Base-by-base conservation (phyloP, 2,888 invertebrate species). In the Chrysolina oricalcia region DNA sequence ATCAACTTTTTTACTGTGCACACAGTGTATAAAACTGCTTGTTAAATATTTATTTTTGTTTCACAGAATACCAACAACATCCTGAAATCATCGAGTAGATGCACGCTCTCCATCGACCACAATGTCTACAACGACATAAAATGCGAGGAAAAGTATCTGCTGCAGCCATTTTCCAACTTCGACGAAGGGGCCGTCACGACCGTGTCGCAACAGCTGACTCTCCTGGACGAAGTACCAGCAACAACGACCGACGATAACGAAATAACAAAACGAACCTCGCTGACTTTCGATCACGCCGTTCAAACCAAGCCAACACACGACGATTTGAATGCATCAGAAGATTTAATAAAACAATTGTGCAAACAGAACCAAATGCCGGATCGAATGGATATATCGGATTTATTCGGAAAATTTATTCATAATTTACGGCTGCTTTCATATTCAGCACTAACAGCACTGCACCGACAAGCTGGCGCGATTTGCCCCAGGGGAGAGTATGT, bases 151-250 rank as follows among this genome's bases (percentile, higher is more conserved):
- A 89, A 91, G 0, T 95, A 96, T 85, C 89, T 93, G 46, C 91
- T 96, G 75, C 93, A 94, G 82, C 95, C 96, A 0, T 93, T 96
- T 85, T 94, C 95, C 0, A 94, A 94, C 74, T 91, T 91, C 69
- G 91, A 92, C 76, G 92, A 94, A 0, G 96, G 95, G 0, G 95
- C 94, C 0, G 91, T 93, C 83, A 94, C 95, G 5, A 92, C 91
- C 6, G 91, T 93, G 0, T 86, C 88, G 2, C 93, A 94, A 69
- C 90, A 90, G 68, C 88, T 95, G 76, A 86, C 88, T 9, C 86
- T 95, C 15, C 81, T 90, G 0, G 89, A 88, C 0, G 94, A 94
- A 83, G 86, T 90, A 59, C 8, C 2, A n/a, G 27, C 6, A 0
- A 89, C 89, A 67, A 89, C 89, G 6, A 89, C 89, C 64, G 88